Base-by-base conservation (phyloP, 2,113 vertebrate genomes). In the Tursiops truncatus region DNA sequence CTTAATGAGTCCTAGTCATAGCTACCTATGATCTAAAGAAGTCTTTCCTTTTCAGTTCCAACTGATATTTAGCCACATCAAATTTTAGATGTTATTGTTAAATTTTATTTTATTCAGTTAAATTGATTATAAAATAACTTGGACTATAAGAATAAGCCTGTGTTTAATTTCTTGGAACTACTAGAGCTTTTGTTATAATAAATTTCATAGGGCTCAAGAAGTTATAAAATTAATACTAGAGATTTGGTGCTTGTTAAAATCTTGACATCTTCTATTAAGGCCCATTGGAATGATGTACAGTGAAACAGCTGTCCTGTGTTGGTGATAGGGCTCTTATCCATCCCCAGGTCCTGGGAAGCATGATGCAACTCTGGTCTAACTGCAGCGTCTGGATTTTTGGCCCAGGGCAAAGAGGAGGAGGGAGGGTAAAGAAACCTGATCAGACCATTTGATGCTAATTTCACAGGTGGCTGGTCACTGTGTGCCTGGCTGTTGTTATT, bases 121-220 rank as follows among this genome's bases (percentile, higher is more conserved):
- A 98, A 98, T 98, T 98, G 96, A 98, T 98, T 98, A 97, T 98
- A 97, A 97, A 98, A 96, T 98, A 98, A 96, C 89, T 81, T 84
- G 9, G 15, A 74, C 93, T 98, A 6, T 70, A 71, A 97, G 96
- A 98, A 96, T 81, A 95, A 93, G 89, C 71, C 92, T 94, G 89
- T 97, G 28, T 95, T 98, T 98, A 96, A 98, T 98, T 98, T 96
- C 76, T 92, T 96, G 68, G 94, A 97, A 98, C 98, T 97, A 91
- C 56, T 93, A 94, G 94, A 98, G 95, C 53, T 81, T 97, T 98
- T 97, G 98, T 98, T 98, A 87, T 95, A 94, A 77, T 95, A 95
- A 96, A 97, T 97, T 98, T 98, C 90, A 97, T 95, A 89, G 92
- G 82, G 96, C 92, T 97, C 60, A 98, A 98, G 97, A 98, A 98